Base-by-base conservation (phyloP, 2,113 vertebrate species). In the Lamprologus callipterus region DNA sequence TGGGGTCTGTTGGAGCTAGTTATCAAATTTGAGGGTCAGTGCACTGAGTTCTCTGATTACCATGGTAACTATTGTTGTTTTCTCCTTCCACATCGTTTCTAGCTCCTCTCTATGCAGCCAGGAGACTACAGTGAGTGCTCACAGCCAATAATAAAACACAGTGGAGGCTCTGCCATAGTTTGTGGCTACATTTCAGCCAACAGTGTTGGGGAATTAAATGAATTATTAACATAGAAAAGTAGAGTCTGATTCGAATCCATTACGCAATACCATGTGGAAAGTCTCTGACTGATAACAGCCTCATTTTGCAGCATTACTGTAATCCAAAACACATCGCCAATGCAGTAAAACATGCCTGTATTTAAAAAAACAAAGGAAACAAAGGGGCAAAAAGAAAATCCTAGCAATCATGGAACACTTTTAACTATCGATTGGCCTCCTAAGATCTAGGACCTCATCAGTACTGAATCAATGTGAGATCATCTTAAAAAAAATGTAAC, bases 41-140 rank as follows among this genome's bases (percentile, higher is more conserved):
- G 5, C 37, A 42, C 65, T 9, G 11, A 13, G 33, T 45, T 21
- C 2, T 16, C 65, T 13, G n/a, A 23, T 42, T 42, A 26, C 2
- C 65, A 73, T 4, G 21, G 37, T 16, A 16, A 73, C 37, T 0
- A 45, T 42, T 26, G 37, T 26, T 70, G 21, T 42, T 16, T 70
- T 26, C 65, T 23, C 13, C 21, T 2, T 17, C 65, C 1, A 1
- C 37, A 9, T 73, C 0, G 2, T 26, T 42, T 73, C 13, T 16
- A 45, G 37, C 65, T 73, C 65, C 33, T 65, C 60, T 21, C 19
- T n/a, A 3, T 37, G 33, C 2, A 68, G 19, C 35, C 11, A 13
- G 63, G 7, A 21, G 11, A 8, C 63, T 0, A 1, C 11, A 21
- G 19, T 68, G 63, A 68, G 63, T 68, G 19, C 35, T 40, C 19